Evolutionary conservation across 2,888 invertebrate species (phyloP), one percentile per base, ranked within the genome.

Genomic region (Ophonus ardosiacus): DNA sequence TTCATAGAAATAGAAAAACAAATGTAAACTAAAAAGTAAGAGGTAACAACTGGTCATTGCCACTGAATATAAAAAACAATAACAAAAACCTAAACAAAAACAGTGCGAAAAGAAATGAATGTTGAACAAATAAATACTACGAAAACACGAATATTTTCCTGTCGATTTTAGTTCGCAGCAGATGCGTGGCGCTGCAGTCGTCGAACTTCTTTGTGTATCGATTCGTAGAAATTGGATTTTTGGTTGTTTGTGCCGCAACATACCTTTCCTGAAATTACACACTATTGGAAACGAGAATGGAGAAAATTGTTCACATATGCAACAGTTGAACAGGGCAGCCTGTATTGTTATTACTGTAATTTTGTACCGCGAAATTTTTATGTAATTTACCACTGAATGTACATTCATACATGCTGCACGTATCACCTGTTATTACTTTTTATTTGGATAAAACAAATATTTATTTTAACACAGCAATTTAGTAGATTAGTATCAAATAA

Each of bases 171-270:
- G 68, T 68, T 68, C 68, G 7, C 38, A 15, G 31, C 38, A 31
- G 68, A 38, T 68, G 68, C 68, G 38, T 38, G 38, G 68, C 68
- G 68, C 68, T 68, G 38, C 38, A 68, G n/a, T 68, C 68, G 63
- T 21, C 61, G 21, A 18, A 18, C 21, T 63, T 31, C 68, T 68
- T 68, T 68, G 68, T 68, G 68, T 68, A 68, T 68, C 38, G 68
- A 68, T 68, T 68, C 68, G 68, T 31, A 68, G 68, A 68, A 68
- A 68, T 68, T 68, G 68, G 31, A 68, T 68, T 68, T 68, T 68
- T n/a, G 31, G 68, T 68, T 68, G 68, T 38, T 68, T 68, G 68
- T 68, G 31, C n/a, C 68, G 68, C 38, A 68, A 68, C 68, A 68
- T 68, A 68, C 31, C 31, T 68, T 63, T 63, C 63, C n/a, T 13